Conservation (phyloP, 37 sponge, comb jelly and placozoan genomes). For the Amphimedon queenslandica region DNA sequence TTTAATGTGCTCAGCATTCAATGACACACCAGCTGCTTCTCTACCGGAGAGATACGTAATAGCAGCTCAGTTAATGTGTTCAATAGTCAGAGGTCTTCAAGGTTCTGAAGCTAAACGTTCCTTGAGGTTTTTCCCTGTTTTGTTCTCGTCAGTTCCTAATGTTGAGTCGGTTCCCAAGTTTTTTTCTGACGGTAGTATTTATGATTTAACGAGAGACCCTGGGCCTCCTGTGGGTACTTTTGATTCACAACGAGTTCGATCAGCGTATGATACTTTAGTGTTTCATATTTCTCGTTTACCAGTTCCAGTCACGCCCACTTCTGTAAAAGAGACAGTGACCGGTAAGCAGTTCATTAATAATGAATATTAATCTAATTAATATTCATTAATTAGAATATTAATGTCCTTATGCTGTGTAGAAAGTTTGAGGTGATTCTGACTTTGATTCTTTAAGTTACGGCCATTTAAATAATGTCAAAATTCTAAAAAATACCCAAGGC, state of each 20-base stretch:
- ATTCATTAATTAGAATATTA: neutral
- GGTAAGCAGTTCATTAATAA: neutral
- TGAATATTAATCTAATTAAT: neutral
- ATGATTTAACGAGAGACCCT: neutral
- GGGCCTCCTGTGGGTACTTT: neutral
- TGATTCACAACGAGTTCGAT: neutral
- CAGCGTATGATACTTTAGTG: neutral
- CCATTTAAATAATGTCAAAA: too few relatives aligned
- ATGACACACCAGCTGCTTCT: neutral
- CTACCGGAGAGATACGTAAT: neutral
- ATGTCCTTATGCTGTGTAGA: too few relatives aligned
- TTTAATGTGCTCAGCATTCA: constrained; percentile 18
- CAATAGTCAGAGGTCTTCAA: neutral
- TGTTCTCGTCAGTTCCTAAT: neutral
- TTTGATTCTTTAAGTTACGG: too few relatives aligned
- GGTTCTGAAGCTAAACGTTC: neutral
- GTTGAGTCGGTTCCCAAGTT: neutral
- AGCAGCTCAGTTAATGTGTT: neutral
- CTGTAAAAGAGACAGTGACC: too few relatives aligned
- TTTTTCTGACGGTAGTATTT: neutral
- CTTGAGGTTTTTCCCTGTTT: neutral
- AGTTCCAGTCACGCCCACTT: neutral
- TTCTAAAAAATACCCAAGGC: too few relatives aligned
- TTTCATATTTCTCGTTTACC: neutral
- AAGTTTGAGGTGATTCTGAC: too few relatives aligned